A percentile compares a stretch with the other conserved stretches of the same genome.
Conservation (phyloP, 2,797 vertebrate species). For the Simalia tracyae region DNA sequence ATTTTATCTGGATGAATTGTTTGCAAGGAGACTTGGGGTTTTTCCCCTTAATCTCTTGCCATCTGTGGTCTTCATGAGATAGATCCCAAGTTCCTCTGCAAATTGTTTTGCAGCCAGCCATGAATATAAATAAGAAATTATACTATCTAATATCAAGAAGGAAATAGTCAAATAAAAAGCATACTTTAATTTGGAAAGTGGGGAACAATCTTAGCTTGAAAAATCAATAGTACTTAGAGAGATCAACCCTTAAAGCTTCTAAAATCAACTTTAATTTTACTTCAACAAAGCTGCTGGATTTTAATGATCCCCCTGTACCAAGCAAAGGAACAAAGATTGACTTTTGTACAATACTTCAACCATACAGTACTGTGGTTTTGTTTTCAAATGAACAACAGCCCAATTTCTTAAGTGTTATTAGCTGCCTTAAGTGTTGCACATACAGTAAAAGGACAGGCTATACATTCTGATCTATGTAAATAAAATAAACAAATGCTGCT, state of each 20-base stretch:
- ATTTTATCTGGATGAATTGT: neutral
- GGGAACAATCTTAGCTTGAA: neutral
- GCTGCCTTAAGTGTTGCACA: neutral
- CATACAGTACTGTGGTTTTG: neutral
- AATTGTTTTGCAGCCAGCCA: constrained; percentile 16
- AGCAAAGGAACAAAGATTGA: neutral
- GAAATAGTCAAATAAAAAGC: neutral
- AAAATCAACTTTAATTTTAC: neutral
- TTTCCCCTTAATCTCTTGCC: neutral
- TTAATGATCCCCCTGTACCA: constrained; percentile 6
- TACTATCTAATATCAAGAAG: neutral
- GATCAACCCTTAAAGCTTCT: neutral
- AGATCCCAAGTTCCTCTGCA: neutral
- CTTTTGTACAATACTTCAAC: neutral
- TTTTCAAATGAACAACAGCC: neutral
- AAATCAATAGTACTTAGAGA: constrained; percentile 3
- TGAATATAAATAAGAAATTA: constrained; percentile 14
- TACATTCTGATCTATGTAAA: neutral
- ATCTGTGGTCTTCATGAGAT: constrained; percentile 4
- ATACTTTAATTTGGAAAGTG: neutral
- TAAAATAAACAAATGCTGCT: neutral
- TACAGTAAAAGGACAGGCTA: neutral
- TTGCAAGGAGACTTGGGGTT: neutral
- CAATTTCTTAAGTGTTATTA: neutral
- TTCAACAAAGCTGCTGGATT: neutral